phyloP scores from a whole-genome alignment of 53 echinoderm and acorn worm species.

The Mesocentrotus franciscanus region DNA sequence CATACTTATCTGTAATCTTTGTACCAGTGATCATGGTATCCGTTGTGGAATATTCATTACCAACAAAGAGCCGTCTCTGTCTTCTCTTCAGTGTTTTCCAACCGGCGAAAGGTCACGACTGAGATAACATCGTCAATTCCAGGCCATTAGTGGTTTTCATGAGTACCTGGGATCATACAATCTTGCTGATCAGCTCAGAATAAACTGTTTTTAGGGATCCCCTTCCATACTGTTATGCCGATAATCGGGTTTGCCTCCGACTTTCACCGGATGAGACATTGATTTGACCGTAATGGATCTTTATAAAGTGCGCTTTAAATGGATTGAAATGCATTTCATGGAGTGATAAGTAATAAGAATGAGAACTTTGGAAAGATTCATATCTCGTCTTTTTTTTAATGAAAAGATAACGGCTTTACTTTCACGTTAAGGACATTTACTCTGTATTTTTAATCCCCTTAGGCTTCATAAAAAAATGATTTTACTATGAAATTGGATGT shows the following conservation, averaged over 20 bases:
- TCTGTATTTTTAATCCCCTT: not conserved
- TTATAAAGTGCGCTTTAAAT: not conserved
- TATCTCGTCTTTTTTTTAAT: not conserved
- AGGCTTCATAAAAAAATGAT: not conserved
- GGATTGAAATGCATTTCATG: conserved; percentile 33
- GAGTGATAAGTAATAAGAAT: not conserved
- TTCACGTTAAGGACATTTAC: not conserved
- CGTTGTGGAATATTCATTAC: not conserved
- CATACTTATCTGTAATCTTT: not conserved
- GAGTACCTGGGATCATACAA: conserved; percentile 25
- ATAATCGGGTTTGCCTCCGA: conserved; percentile 31
- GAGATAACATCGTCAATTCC: conserved; percentile 45
- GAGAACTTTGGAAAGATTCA: not conserved
- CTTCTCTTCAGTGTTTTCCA: not conserved
- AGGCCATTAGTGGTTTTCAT: conserved; percentile 25
- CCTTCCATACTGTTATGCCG: conserved; percentile 1
- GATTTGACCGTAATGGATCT: not conserved
- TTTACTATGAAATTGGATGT: not conserved
- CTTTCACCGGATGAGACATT: conserved; percentile 7
- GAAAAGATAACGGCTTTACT: not conserved
- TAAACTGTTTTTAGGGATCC: conserved; percentile 37
- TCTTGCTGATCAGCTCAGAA: conserved; percentile 19
- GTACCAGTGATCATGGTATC: not conserved
- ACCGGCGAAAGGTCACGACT: conserved; percentile 7
- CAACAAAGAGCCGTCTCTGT: not conserved